Evolutionary conservation across 2,888 invertebrate species (phyloP), one percentile per base, ranked within the genome.

Genomic region (Hesperia comma): DNA sequence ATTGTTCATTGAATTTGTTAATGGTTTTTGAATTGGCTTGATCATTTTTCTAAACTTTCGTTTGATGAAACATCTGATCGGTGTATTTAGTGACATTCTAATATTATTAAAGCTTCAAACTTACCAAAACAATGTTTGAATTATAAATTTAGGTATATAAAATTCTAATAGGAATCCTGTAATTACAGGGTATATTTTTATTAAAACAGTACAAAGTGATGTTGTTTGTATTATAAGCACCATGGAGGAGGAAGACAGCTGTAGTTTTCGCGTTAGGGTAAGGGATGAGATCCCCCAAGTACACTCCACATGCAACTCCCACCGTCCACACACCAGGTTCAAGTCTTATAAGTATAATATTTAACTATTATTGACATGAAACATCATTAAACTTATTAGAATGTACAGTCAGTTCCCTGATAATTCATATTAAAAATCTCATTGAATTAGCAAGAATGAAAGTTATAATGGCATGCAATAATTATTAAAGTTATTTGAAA

Each of bases 251-350:
- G 87, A 83, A 78, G 87, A 85, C 68, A 82, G 79, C 75, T 76
- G 78, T 79, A 79, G 78, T 75, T 75, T 78, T 73, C 77, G 76
- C 75, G 76, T 75, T 81, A 87, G 81, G 83, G 74, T 82, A 80
- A 72, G 80, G 57, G 84, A 79, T 53, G 90, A 90, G 75, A 80
- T 91, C 72, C 90, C 92, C 73, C 86, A 87, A 87, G 87, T 92
- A 82, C 92, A 92, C 84, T 82, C 82, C 80, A 87, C 84, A 85
- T 80, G 85, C 85, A 86, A 88, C 86, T 80, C 82, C 78, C 85
- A 81, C 90, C 91, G 89, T 90, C 91, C 92, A 86, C 82, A 86
- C 78, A 80, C 84, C 85, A 92, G 92, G 92, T 92, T 85, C 79
- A 71, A 75, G 69, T 70, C 32, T 71, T 71, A 70, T 72, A 67